Conservation (phyloP, 1,140 invertebrate species). For the Drosophila mayri region DNA sequence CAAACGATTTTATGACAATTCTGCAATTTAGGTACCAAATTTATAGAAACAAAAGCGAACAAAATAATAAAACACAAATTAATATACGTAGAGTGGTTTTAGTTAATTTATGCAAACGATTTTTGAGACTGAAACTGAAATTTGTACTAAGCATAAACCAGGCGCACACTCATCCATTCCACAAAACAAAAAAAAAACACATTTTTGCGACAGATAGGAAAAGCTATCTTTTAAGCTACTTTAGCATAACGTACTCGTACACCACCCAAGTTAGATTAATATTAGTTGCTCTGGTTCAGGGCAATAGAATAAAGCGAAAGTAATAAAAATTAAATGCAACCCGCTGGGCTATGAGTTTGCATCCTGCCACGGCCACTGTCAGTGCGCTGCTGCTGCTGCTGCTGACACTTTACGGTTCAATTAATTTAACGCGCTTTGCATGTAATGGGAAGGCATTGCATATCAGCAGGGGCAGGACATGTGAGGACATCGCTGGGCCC, state of each 20-base stretch:
- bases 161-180: conserved; percentile 46
- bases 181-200: neutral
- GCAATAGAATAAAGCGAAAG: conserved; percentile 73
- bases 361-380: conserved; percentile 14
- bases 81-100: conserved; percentile 62
- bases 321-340: conserved; percentile 71
- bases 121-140: conserved; percentile 82
- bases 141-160: conserved; percentile 76
- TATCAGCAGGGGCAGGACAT: conserved; percentile 46
- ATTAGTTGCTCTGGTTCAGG: conserved; percentile 62
- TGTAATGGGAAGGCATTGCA: conserved; percentile 70
- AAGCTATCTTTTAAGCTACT: conserved; percentile 41
- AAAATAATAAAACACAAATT: conserved; percentile 25
- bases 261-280: conserved; percentile 52
- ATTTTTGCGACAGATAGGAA: conserved; percentile 17
- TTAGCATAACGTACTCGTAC: conserved; percentile 22
- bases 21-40: conserved; percentile 48
- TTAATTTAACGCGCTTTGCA: conserved; percentile 80
- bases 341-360: conserved; percentile 47
- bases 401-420: conserved; percentile 76
- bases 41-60: conserved; percentile 19
- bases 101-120: conserved; percentile 79
- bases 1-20: conserved; percentile 58
- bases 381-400: conserved; percentile 14
- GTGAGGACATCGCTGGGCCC: conserved; percentile 35